Evolutionary conservation across 2,797 vertebrate genomes (phyloP).

Genomic region (Scyliorhinus canicula): DNA sequence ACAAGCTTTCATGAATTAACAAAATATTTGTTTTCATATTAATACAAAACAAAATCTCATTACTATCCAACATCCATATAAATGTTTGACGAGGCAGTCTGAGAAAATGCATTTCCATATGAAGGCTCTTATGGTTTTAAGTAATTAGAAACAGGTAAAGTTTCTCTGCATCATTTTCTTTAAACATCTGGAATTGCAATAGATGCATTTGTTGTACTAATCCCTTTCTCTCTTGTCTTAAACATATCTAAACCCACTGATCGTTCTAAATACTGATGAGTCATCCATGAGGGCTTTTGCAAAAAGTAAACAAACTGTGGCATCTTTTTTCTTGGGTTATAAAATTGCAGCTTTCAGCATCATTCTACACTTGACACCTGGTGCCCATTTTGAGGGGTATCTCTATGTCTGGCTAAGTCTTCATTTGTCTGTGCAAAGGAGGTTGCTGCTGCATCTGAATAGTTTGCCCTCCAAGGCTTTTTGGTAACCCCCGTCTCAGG

Average conservation of each 20-base stretch:
- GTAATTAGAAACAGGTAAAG: constrained; percentile 80
- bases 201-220: not conserved
- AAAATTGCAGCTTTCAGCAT: constrained; percentile 40
- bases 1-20: constrained; percentile 9
- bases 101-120: constrained; percentile 47
- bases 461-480: constrained; percentile 41
- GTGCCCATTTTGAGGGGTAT: constrained; percentile 55
- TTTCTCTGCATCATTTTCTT: constrained; percentile 47
- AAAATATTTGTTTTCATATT: constrained; percentile 15
- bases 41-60: constrained; percentile 21
- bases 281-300: not conserved
- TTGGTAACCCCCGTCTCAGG: constrained; percentile 52
- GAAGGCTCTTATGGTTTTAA: constrained; percentile 65
- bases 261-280: constrained; percentile 19
- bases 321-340: not conserved
- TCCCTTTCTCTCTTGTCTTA: not conserved
- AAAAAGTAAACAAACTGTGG: constrained; percentile 30
- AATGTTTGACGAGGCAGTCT: constrained; percentile 6
- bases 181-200: not conserved
- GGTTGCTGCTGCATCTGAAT: constrained; percentile 50
- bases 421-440: constrained; percentile 57
- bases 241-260: not conserved
- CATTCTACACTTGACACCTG: constrained; percentile 65
- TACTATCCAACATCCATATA: constrained; percentile 20
- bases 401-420: constrained; percentile 52